phyloP scores from a whole-genome alignment of 2,797 vertebrate genomes.

The Sarcophilus harrisii region DNA sequence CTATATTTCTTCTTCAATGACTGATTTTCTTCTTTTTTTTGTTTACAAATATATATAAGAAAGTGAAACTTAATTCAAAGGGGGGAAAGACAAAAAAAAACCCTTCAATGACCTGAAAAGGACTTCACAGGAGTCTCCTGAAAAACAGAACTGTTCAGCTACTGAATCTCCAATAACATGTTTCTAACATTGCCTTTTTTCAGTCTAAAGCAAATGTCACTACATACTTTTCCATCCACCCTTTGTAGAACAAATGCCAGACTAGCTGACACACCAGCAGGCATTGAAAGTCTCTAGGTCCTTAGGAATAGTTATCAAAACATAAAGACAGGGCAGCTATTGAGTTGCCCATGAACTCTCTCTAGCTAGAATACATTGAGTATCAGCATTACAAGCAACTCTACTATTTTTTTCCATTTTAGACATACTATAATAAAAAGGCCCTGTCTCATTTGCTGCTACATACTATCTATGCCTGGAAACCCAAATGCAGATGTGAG shows the following conservation, averaged over 20 bases:
- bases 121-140: slow-evolving; percentile 51
- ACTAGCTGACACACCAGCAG: slow-evolving; percentile 1
- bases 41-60: background rate
- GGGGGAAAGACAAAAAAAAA: background rate
- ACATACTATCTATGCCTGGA: background rate
- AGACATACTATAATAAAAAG: background rate
- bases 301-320: background rate
- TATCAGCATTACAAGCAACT: accelerated
- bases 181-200: slow-evolving; percentile 62
- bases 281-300: background rate
- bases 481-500: background rate
- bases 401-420: accelerated
- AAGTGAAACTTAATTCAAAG: slow-evolving; percentile 38
- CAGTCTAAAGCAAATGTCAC: slow-evolving; percentile 66
- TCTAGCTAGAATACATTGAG: accelerated
- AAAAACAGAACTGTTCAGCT: slow-evolving; percentile 65
- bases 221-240: slow-evolving; percentile 24
- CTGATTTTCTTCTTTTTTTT: background rate
- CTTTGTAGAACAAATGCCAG: slow-evolving; percentile 69
- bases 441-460: background rate
- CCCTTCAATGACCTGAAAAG: slow-evolving; percentile 26
- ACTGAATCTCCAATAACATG: slow-evolving; percentile 68
- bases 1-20: slow-evolving; percentile 8
- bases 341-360: too few relatives aligned
- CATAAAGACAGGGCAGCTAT: background rate